These are phyloP conservation scores for Pseudomyrmex gracilis DNA, from an alignment of 1,140 invertebrate genomes.

Conservation along the genomic window DNA sequence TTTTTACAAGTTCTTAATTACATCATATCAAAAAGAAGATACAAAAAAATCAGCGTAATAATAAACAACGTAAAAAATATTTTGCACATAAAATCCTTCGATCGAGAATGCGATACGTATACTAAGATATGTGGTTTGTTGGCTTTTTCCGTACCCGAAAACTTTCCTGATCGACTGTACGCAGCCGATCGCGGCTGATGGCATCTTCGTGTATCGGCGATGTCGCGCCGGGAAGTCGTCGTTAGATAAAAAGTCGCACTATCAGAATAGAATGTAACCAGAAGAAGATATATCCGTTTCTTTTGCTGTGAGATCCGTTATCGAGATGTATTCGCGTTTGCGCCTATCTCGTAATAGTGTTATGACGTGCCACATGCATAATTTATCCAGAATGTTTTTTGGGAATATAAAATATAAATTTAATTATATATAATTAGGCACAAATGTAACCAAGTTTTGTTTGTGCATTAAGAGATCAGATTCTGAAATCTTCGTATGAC, in stretches of 20 bases:
- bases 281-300: slow-evolving; percentile 19
- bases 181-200: not conserved
- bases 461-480: too few relatives aligned
- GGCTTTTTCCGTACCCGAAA: not conserved
- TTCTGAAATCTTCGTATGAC: not conserved
- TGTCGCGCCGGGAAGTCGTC: slow-evolving; percentile 25
- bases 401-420: not conserved
- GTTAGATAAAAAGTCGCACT: slow-evolving; percentile 33
- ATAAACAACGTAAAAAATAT: too few relatives aligned
- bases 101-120: not conserved
- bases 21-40: too few relatives aligned
- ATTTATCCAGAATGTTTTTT: slow-evolving; percentile 33
- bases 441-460: not conserved
- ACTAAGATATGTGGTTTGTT: not conserved
- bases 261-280: slow-evolving; percentile 42
- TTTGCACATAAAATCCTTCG: too few relatives aligned
- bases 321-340: slow-evolving; percentile 5
- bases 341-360: not conserved
- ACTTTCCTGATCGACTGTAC: slow-evolving; percentile 19
- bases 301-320: not conserved
- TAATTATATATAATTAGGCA: slow-evolving; percentile 17
- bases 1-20: too few relatives aligned
- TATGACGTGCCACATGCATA: not conserved
- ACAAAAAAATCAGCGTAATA: too few relatives aligned
- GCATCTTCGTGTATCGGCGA: not conserved